Evolutionary conservation across 2,113 vertebrate species (phyloP).

Genomic region (Oceanodroma tethys): DNA sequence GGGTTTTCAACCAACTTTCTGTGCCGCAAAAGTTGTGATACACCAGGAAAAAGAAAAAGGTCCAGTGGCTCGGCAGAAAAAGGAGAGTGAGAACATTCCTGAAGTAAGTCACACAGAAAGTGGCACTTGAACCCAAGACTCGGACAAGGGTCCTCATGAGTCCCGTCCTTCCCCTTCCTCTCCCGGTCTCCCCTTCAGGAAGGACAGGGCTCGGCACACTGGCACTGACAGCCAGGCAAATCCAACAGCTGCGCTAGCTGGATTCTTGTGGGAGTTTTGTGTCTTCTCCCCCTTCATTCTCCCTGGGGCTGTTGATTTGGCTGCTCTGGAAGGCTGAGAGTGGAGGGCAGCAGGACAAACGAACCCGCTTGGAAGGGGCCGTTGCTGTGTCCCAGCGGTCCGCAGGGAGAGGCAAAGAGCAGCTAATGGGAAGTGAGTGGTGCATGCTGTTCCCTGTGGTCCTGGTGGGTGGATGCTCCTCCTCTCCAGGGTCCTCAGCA

Average conservation of each 20-base stretch:
- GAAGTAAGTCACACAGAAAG: neutral
- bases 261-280: neutral
- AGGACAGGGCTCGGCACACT: neutral
- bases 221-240: neutral
- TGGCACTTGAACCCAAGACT: neutral
- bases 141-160: neutral
- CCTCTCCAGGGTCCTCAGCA: neutral
- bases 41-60: neutral
- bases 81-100: neutral
- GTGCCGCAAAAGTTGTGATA: neutral
- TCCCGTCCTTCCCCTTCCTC: neutral
- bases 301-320: neutral
- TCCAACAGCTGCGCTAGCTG: neutral
- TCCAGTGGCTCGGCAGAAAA: neutral
- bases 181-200: neutral
- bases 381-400: neutral
- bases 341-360: neutral
- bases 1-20: neutral
- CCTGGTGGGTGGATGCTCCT: neutral
- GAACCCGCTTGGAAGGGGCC: neutral
- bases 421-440: neutral
- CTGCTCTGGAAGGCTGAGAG: neutral
- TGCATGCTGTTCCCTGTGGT: neutral
- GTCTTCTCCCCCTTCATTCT: neutral
- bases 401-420: neutral